Evolutionary conservation across 2,113 vertebrate genomes (phyloP).

Genomic region (Pteronura brasiliensis): DNA sequence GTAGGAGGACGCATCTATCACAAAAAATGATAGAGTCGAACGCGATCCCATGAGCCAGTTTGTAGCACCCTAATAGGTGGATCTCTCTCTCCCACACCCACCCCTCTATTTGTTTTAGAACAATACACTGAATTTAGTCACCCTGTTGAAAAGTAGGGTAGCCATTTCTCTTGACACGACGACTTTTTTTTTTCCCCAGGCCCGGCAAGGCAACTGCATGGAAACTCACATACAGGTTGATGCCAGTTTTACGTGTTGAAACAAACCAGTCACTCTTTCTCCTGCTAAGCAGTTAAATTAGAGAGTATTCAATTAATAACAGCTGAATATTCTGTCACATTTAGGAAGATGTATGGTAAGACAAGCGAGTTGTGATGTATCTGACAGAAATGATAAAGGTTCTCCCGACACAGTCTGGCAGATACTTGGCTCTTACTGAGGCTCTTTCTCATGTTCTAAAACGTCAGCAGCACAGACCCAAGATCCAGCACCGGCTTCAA

Average conservation of each 20-base stretch:
- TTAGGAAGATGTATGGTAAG: conserved; percentile 96
- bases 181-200: neutral
- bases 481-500: conserved; percentile 79
- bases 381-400: conserved; percentile 97
- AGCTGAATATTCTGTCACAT: conserved; percentile 92
- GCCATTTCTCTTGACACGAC: neutral
- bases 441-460: conserved; percentile 82
- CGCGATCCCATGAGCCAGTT: neutral
- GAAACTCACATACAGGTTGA: conserved; percentile 33
- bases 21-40: neutral
- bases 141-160: conserved; percentile 6
- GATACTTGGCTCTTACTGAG: conserved; percentile 83
- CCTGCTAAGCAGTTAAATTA: conserved; percentile 88
- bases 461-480: conserved; percentile 86
- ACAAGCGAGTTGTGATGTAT: conserved; percentile 95
- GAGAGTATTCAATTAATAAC: conserved; percentile 96
- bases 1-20: neutral
- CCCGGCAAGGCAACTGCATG: neutral
- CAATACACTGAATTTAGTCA: conserved; percentile 3
- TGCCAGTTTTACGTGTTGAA: conserved; percentile 77
- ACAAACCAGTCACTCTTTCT: conserved; percentile 83
- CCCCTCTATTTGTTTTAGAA: conserved; percentile 7
- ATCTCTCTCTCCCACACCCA: neutral
- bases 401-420: conserved; percentile 92
- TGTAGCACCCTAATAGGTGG: neutral